These are phyloP conservation scores for Pseudomyrmex concolor DNA, from an alignment of 1,140 invertebrate species.

Conservation along the genomic window DNA sequence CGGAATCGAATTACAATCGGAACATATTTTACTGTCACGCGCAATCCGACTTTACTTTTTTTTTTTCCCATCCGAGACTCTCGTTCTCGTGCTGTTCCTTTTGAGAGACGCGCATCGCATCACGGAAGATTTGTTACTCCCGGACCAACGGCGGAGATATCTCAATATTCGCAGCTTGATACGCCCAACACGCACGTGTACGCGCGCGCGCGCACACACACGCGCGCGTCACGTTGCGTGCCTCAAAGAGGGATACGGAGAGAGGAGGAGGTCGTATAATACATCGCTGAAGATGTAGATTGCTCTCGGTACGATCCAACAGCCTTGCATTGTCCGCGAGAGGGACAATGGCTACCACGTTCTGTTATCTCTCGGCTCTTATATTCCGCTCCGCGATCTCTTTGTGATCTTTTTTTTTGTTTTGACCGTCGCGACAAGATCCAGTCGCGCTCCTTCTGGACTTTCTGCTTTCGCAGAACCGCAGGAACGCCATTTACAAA, in stretches of 20 bases:
- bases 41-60: constrained; percentile 13
- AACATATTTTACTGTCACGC: constrained; percentile 53
- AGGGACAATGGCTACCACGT: constrained; percentile 78
- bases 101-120: constrained; percentile 47
- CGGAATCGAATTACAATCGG: constrained; percentile 24
- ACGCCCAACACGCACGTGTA: constrained; percentile 63
- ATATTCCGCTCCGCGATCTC: constrained; percentile 46
- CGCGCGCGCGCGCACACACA: neutral
- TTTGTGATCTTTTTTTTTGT: constrained; percentile 39
- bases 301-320: constrained; percentile 75
- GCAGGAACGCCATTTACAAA: neutral
- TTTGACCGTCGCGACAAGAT: neutral
- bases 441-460: neutral
- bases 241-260: constrained; percentile 26
- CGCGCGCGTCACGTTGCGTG: neutral
- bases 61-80: neutral
- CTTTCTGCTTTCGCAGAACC: constrained; percentile 9
- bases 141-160: constrained; percentile 65
- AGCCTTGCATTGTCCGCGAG: constrained; percentile 79
- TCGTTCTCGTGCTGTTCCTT: constrained; percentile 34
- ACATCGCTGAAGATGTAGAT: constrained; percentile 83
- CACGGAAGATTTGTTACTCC: constrained; percentile 37
- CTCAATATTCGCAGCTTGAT: constrained; percentile 76
- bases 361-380: constrained; percentile 65
- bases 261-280: constrained; percentile 76